Evolutionary conservation across 1,140 invertebrate genomes (phyloP).

Genomic region (Caerostris darwini): DNA sequence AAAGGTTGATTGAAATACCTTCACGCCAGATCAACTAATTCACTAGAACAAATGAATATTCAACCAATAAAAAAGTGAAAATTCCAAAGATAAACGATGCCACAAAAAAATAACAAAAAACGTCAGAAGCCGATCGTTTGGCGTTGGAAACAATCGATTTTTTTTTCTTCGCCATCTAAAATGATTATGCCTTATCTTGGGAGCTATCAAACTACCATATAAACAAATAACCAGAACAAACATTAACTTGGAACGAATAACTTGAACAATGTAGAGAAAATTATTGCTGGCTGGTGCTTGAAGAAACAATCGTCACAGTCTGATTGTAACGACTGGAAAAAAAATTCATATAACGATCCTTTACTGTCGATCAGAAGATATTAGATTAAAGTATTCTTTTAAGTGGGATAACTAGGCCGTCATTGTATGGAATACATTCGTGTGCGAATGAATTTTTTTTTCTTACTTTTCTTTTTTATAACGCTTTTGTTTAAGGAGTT

Average conservation of each 20-base stretch:
- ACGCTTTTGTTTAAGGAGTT: neutral
- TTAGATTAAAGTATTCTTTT: slow-evolving; percentile 71
- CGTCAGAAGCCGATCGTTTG: neutral
- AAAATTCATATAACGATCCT: slow-evolving; percentile 43
- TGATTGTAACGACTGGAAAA: slow-evolving; percentile 35
- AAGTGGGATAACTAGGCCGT: slow-evolving; percentile 60
- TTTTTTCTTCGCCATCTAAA: slow-evolving; percentile 17
- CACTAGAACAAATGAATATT: neutral
- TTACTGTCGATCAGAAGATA: slow-evolving; percentile 61
- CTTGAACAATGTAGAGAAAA: slow-evolving; percentile 20
- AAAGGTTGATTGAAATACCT: neutral
- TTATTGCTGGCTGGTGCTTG: neutral
- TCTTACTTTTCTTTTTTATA: slow-evolving; percentile 16
- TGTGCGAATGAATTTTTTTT: slow-evolving; percentile 18
- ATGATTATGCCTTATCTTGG: slow-evolving; percentile 40
- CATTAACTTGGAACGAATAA: slow-evolving; percentile 37
- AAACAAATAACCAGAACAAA: slow-evolving; percentile 55
- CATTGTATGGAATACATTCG: slow-evolving; percentile 52
- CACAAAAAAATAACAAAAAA: neutral
- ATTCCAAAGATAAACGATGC: slow-evolving; percentile 2
- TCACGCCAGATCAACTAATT: neutral
- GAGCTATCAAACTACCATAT: neutral
- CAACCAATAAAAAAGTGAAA: neutral
- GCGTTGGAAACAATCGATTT: neutral
- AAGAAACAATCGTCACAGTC: slow-evolving; percentile 71